Conservation (phyloP, 2,797 vertebrate genomes). For the Falco peregrinus region DNA sequence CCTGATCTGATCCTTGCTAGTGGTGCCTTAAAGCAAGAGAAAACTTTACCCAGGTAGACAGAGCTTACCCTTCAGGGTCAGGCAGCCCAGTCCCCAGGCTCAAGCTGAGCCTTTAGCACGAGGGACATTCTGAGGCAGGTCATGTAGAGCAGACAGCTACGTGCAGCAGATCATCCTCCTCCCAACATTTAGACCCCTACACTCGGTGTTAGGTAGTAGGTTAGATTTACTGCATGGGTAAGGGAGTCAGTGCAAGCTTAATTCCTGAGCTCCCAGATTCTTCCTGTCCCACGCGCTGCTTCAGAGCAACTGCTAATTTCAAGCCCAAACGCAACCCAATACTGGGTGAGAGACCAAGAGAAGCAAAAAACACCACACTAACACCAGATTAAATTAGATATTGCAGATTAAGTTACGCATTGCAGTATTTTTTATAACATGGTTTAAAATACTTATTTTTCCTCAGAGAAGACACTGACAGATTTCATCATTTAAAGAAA, state of each 20-base stretch:
- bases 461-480: background rate
- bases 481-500: background rate
- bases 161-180: background rate
- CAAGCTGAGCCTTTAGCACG: background rate
- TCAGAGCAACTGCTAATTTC: background rate
- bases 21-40: background rate
- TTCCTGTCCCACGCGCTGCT: background rate
- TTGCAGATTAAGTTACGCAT: background rate
- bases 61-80: background rate
- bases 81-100: background rate
- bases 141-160: fast-evolving
- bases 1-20: background rate
- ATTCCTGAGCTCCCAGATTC: background rate
- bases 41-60: fast-evolving
- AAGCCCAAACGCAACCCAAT: background rate
- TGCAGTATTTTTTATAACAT: background rate
- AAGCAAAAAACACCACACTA: background rate
- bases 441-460: background rate
- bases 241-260: background rate
- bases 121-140: no score
- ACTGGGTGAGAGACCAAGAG: background rate
- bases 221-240: background rate
- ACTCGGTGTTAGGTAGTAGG: fast-evolving
- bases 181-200: background rate
- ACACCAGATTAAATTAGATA: background rate